Evolutionary conservation across 2,888 invertebrate species (phyloP), one percentile per base, ranked within the genome.

Genomic region (Pollenia griseotomentosa): DNA sequence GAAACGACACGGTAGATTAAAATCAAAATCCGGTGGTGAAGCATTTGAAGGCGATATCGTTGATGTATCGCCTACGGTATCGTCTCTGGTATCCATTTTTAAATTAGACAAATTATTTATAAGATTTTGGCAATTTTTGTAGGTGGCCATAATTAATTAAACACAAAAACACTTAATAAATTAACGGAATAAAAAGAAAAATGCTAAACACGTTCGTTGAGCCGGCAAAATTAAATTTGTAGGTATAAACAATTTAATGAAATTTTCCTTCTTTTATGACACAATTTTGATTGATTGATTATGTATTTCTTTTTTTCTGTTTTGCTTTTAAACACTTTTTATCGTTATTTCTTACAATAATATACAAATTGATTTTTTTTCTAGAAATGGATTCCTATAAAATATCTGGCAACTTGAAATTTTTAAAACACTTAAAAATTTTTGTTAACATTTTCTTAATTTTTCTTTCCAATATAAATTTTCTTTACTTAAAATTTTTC

Each of bases 1-100:
- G 89, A 93, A 94, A 86, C 94, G 94, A 53, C 93, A 94, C 73
- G 94, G 91, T 89, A 92, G 88, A 88, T 90, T 92, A 88, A 93
- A 93, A 90, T 93, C 93, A 88, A 93, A 93, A 81, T 93, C 93
- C 12, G 92, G 91, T 83, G 92, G 90, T 70, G 91, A 88, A 23
- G 88, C 59, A 79, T 83, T 88, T 40, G 88, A 71, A 61, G 83
- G 70, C 59, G 83, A 65, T 44, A 83, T 42, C 33, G 33, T 33
- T 1, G 53, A 42, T 0, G 7, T n/a, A 63, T 66, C n/a, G 77
- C 3, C 48, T 0, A n/a, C 16, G 0, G 79, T 77, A 70, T 81
- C 73, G 19, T 85, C 85, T 70, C 59, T 65, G 10, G 83, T 46
- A 68, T 84, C 87, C 87, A 87, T 84, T 77, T 73, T 74, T 19